phyloP scores from a whole-genome alignment of 1,140 invertebrate species.

The Geopemphigus sp. region DNA sequence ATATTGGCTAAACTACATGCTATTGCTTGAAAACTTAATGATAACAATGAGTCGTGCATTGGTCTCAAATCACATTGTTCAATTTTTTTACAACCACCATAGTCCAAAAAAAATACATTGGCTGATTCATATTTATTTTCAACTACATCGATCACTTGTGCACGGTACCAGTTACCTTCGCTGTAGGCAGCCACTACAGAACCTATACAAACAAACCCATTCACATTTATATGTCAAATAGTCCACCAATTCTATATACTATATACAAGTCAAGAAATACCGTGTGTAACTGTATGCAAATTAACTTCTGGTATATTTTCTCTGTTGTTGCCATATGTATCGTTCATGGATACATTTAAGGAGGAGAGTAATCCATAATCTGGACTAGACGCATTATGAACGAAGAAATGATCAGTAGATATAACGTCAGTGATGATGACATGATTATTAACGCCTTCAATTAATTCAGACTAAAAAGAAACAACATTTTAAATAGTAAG shows the following conservation, averaged over 20 bases:
- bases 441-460: conserved; percentile 81
- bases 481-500: conserved; percentile 4
- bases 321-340: conserved; percentile 51
- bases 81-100: conserved; percentile 85
- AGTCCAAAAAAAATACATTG: conserved; percentile 86
- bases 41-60: conserved; percentile 88
- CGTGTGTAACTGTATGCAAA: conserved; percentile 28
- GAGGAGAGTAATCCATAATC: conserved; percentile 76
- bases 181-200: conserved; percentile 80
- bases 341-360: conserved; percentile 72
- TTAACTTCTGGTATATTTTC: conserved; percentile 39
- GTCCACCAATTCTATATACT: neutral
- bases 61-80: conserved; percentile 73
- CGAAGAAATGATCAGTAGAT: conserved; percentile 81
- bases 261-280: neutral
- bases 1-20: conserved; percentile 90
- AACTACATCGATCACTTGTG: conserved; percentile 73
- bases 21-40: conserved; percentile 91
- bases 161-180: conserved; percentile 83
- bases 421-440: conserved; percentile 82
- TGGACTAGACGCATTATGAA: conserved; percentile 91
- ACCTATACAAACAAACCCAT: conserved; percentile 64
- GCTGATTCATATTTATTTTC: conserved; percentile 65
- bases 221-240: conserved; percentile 46
- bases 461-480: conserved; percentile 49